Evolutionary conservation across 64 coral and sea anemone genomes (phyloP).

Genomic region (Porites australiensis): DNA sequence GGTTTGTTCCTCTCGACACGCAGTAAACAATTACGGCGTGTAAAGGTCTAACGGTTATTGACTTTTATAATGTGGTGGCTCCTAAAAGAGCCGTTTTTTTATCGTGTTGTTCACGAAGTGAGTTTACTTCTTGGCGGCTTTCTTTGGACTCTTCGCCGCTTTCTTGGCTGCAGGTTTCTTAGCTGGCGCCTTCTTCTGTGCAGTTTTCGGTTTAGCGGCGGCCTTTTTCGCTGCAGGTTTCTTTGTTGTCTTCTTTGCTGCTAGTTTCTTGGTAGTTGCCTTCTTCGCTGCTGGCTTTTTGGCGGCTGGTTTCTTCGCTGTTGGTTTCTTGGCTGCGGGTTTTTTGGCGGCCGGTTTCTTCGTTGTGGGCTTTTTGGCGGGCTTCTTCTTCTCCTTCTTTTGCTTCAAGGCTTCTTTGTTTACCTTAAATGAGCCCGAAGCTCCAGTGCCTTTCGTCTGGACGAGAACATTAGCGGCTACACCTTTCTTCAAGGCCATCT

Average conservation of each 20-base stretch:
- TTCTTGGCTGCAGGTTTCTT: background rate
- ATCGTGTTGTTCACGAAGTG: too few species aligned
- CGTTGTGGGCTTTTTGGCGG: constrained; percentile 1
- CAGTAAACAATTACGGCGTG: too few species aligned
- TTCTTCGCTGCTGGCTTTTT: constrained; percentile 10
- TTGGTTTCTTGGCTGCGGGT: background rate
- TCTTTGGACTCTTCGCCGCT: background rate
- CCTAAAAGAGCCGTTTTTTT: constrained; percentile 64
- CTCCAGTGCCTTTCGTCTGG: background rate
- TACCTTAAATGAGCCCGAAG: background rate
- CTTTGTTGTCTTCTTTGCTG: background rate
- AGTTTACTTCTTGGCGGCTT: background rate
- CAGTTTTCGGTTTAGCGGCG: background rate
- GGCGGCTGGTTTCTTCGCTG: background rate
- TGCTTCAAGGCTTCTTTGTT: background rate
- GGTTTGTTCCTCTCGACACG: too few species aligned
- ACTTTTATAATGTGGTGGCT: constrained; percentile 54
- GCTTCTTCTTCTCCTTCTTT: background rate
- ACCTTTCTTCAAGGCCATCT: constrained; percentile 7
- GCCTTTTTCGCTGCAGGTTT: background rate
- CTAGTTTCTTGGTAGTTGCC: background rate
- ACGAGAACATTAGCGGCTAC: background rate
- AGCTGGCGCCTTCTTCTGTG: background rate
- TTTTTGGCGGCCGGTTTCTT: background rate
- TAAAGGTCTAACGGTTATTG: background rate